These are phyloP conservation scores for Caenorhabditis angaria DNA, from an alignment of 2,888 invertebrate genomes.

Conservation along the genomic window DNA sequence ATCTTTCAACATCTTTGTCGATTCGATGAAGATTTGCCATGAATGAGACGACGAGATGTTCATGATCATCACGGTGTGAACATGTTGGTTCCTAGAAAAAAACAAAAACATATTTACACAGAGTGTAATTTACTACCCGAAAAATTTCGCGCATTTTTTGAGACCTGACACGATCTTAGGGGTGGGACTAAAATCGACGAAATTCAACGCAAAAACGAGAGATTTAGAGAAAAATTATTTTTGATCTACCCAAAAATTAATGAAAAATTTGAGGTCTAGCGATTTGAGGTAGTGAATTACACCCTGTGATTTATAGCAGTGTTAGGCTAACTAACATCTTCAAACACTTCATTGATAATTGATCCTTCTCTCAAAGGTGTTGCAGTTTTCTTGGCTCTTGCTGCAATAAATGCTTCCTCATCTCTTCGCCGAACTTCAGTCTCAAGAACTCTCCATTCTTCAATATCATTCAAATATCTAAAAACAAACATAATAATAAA, in stretches of 20 bases:
- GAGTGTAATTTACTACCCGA: not conserved
- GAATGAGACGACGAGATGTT: constrained; percentile 68
- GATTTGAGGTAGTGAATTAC: not conserved
- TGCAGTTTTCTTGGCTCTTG: constrained; percentile 55
- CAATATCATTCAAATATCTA: constrained; percentile 77
- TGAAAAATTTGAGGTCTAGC: no score
- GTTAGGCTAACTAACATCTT: constrained; percentile 31
- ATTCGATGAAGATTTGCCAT: constrained; percentile 91
- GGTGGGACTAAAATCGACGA: no score
- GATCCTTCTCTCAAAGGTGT: constrained; percentile 59
- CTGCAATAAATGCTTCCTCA: constrained; percentile 75
- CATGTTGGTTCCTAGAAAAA: constrained; percentile 30
- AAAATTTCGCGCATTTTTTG: no score
- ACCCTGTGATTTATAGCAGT: not conserved
- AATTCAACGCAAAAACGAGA: no score
- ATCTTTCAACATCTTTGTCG: constrained; percentile 94
- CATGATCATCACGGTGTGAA: constrained; percentile 31
- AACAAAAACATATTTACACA: not conserved
- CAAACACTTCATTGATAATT: constrained; percentile 66
- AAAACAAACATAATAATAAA: not conserved
- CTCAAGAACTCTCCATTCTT: constrained; percentile 93
- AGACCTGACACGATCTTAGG: no score
- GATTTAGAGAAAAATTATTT: no score
- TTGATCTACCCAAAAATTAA: no score
- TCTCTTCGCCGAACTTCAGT: constrained; percentile 87